phyloP scores from a whole-genome alignment of 2,888 invertebrate genomes.

The Odontomyia ornata region DNA sequence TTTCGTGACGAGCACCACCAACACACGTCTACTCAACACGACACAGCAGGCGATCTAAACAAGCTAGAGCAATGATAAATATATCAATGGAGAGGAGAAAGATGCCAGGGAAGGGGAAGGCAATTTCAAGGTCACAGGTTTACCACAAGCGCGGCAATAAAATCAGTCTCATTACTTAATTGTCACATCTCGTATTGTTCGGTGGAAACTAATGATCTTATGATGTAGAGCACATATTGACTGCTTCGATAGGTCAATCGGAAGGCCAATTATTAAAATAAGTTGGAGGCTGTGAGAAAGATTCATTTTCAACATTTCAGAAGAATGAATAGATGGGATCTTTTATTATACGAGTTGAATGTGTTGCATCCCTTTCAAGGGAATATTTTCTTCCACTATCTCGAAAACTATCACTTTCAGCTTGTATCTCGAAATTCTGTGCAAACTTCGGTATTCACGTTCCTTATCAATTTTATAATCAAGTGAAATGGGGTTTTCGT shows the following conservation, averaged over 20 bases:
- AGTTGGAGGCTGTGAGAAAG: constrained; percentile 56
- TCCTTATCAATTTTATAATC: constrained; percentile 62
- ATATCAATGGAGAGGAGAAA: no score
- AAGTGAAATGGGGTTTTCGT: no score
- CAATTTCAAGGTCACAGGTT: no score
- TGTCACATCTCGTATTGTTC: no score
- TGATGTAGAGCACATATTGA: constrained; percentile 47
- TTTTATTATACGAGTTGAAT: constrained; percentile 51
- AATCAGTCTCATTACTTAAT: no score
- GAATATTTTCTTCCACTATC: constrained; percentile 51
- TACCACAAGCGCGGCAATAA: no score
- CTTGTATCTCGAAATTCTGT: constrained; percentile 60
- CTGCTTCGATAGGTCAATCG: constrained; percentile 60
- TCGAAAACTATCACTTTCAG: constrained; percentile 43
- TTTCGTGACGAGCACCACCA: no score
- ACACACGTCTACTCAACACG: no score
- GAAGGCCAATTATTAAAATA: constrained; percentile 71
- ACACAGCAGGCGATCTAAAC: no score
- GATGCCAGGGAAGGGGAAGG: no score
- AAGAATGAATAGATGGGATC: constrained; percentile 61
- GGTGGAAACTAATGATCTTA: constrained; percentile 52
- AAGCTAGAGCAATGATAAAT: no score
- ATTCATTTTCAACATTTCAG: constrained; percentile 57
- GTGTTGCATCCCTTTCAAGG: constrained; percentile 46
- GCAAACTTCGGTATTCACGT: no score